Evolutionary conservation across 2,797 vertebrate genomes (phyloP), one percentile per base, ranked within the genome.

Genomic region (Australoheros facetus): DNA sequence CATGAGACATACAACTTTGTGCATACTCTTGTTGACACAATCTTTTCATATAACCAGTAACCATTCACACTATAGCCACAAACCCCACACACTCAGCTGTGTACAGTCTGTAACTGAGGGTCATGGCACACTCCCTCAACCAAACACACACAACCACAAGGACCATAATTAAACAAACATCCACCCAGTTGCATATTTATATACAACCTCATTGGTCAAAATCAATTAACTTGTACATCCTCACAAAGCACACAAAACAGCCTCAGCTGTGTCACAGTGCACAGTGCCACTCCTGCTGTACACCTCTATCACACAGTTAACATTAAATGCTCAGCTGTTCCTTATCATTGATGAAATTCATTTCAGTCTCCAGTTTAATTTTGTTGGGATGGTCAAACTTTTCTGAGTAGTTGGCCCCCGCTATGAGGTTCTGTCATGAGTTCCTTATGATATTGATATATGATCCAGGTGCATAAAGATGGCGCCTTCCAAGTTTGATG

Each of bases 161-260:
- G 76, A 88, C 91, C 91, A 88, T 90, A 88, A 93, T 93, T 91
- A 91, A 92, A 94, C 93, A 94, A 93, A 94, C 90, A 92, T 91
- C 88, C 78, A 88, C 79, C 85, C 85, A 85, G 88, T 85, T 37
- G 14, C 89, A 82, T 89, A 88, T 93, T 91, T 90, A 91, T 85
- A 73, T 84, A 88, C 87, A 91, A 90, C 90, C 86, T 92, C 88
- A 85, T 87, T 87, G 92, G 92, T 93, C 92, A 77, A 84, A 92
- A 89, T 88, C 88, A 92, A 90, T 94, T 91, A 92, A 78, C 81
- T 76, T 71, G 66, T 73, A 85, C 87, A 87, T 82, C 74, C 42
- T 84, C 37, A 13, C n/a, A 48, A 28, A 71, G 53, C 19, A 13
- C 64, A 79, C 66, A 62, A 58, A 88, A 71, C 42, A 56, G 74